Evolutionary conservation across 2,888 invertebrate genomes (phyloP).

Genomic region (Crossocerus cetratus): DNA sequence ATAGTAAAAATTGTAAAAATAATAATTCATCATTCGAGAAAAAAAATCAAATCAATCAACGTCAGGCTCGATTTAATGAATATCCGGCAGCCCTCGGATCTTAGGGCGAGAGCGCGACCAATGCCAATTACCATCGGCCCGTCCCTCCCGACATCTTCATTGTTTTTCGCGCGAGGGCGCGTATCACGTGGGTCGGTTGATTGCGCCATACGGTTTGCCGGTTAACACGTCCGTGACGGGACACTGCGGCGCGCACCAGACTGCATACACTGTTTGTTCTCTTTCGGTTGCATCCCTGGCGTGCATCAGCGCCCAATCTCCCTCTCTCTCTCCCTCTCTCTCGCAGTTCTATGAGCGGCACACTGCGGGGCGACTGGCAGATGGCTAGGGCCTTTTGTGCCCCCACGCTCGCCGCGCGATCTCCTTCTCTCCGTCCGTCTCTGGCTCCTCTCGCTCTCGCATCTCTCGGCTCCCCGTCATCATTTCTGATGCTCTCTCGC

Average conservation of each 20-base stretch:
- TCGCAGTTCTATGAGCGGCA: conserved; percentile 60
- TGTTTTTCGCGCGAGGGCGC: not conserved
- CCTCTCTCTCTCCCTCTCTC: conserved; percentile 4
- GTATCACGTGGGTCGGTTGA: not conserved
- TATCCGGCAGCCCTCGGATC: too few species aligned
- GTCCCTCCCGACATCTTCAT: not conserved
- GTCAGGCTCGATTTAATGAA: too few species aligned
- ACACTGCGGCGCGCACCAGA: not conserved
- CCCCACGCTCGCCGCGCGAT: conserved; percentile 60
- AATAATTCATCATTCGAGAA: too few species aligned
- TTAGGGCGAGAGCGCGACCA: too few species aligned
- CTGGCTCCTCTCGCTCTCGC: not conserved
- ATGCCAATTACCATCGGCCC: too few species aligned
- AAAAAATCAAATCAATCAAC: too few species aligned
- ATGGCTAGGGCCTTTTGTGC: conserved; percentile 69
- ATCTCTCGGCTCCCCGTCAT: conserved; percentile 19
- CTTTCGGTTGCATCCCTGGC: conserved; percentile 48
- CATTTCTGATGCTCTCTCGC: conserved; percentile 40
- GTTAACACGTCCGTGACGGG: not conserved
- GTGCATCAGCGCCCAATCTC: conserved; percentile 51
- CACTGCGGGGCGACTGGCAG: conserved; percentile 62
- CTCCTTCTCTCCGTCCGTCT: conserved; percentile 34
- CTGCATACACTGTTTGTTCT: not conserved
- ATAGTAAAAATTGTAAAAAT: too few species aligned
- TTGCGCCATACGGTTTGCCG: conserved; percentile 3